Conservation (phyloP, 2,113 vertebrate genomes). For the Zingel zingel region DNA sequence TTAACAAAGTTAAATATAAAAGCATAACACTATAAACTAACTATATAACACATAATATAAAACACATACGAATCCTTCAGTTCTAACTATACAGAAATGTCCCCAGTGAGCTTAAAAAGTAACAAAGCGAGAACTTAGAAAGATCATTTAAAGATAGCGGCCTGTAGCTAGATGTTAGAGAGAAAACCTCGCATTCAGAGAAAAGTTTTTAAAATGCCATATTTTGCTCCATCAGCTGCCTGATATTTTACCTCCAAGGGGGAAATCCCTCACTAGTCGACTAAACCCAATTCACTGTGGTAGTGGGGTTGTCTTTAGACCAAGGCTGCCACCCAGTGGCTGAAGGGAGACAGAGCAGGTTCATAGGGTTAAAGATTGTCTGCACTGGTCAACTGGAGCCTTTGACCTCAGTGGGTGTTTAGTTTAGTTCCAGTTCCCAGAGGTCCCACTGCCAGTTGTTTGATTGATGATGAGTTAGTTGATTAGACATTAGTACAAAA, state of each 20-base stretch:
- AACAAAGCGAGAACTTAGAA: too few relatives aligned
- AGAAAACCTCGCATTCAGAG: too few relatives aligned
- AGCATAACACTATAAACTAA: too few relatives aligned
- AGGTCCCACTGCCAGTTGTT: not conserved
- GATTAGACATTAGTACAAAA: not conserved
- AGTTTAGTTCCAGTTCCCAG: not conserved
- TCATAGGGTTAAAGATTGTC: not conserved
- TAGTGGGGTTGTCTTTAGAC: not conserved
- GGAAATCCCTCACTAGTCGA: not conserved
- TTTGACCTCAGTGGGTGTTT: not conserved
- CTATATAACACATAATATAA: not conserved
- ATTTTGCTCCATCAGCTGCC: not conserved
- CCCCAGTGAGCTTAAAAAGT: not conserved
- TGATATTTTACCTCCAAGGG: not conserved
- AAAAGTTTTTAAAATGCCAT: not conserved
- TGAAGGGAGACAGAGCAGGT: not conserved
- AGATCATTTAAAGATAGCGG: not conserved
- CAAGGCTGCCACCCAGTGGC: conserved; percentile 64
- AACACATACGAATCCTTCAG: not conserved
- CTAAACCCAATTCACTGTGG: not conserved
- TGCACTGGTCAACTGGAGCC: not conserved
- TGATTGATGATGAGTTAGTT: not conserved
- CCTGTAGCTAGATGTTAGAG: not conserved
- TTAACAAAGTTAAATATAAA: not conserved
- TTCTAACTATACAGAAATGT: not conserved